Conservation (phyloP, 2,888 invertebrate genomes). For the Nebria brevicollis region DNA sequence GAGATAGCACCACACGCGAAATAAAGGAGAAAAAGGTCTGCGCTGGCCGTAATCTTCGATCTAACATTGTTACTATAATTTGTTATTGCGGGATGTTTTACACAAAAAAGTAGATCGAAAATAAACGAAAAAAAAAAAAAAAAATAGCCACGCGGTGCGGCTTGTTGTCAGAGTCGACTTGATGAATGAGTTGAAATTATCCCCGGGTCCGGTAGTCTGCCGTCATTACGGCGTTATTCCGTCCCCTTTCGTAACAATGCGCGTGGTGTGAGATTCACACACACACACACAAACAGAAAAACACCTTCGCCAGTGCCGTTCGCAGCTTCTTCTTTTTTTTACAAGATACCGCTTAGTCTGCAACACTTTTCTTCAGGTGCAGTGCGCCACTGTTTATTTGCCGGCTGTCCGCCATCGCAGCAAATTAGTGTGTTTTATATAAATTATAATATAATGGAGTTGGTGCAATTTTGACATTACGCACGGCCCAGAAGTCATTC, state of each 20-base stretch:
- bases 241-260: slow-evolving; percentile 48
- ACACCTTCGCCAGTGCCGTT: slow-evolving; percentile 5
- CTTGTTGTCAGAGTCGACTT: slow-evolving; percentile 48
- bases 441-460: slow-evolving; percentile 57
- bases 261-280: slow-evolving; percentile 27
- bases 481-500: slow-evolving; percentile 53
- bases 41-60: slow-evolving; percentile 31
- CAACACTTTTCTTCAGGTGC: neutral
- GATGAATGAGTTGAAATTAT: slow-evolving; percentile 56
- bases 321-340: neutral
- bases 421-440: slow-evolving; percentile 44
- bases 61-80: slow-evolving; percentile 45
- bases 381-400: slow-evolving; percentile 21
- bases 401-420: slow-evolving; percentile 25
- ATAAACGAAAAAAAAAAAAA: slow-evolving; percentile 27
- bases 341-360: neutral
- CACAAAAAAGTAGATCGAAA: slow-evolving; percentile 12
- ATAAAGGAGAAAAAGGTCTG: slow-evolving; percentile 13
- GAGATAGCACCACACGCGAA: slow-evolving; percentile 17
- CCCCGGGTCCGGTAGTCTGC: slow-evolving; percentile 57
- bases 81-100: slow-evolving; percentile 44
- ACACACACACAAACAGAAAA: neutral
- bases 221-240: slow-evolving; percentile 58
- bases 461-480: slow-evolving; percentile 61
- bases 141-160: slow-evolving; percentile 28